Evolutionary conservation across 2,797 vertebrate species (phyloP).

Genomic region (Spheniscus humboldti): DNA sequence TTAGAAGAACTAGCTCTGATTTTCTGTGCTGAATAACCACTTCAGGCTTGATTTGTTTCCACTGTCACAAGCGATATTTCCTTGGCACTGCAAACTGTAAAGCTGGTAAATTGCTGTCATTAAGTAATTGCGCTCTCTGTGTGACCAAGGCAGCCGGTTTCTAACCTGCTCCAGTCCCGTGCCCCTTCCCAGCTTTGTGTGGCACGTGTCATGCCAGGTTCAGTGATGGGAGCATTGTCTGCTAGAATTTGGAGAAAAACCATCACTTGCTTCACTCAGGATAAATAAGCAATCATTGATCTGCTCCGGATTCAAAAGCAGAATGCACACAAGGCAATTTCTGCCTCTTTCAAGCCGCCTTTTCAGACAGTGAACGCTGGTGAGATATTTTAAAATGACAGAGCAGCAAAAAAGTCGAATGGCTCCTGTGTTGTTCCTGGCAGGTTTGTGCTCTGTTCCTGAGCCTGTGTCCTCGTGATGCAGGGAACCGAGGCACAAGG

Average conservation of each 20-base stretch:
- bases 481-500: conserved; percentile 39
- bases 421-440: not conserved
- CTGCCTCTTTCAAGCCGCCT: not conserved
- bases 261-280: not conserved
- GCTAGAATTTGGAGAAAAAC: not conserved
- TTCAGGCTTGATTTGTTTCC: conserved; percentile 21
- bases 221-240: not conserved
- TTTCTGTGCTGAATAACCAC: not conserved
- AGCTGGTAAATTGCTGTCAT: conserved; percentile 33
- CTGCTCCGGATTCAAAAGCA: not conserved
- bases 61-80: conserved; percentile 1
- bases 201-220: not conserved
- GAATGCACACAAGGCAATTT: not conserved
- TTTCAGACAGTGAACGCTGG: not conserved
- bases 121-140: conserved; percentile 28
- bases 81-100: conserved; percentile 11
- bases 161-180: not conserved
- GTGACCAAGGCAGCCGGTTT: not conserved
- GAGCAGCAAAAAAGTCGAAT: conserved; percentile 32
- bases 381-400: conserved; percentile 9
- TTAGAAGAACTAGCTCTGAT: not conserved
- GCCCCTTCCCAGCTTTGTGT: not conserved
- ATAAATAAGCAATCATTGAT: not conserved
- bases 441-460: conserved; percentile 6
- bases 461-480: conserved; percentile 26